Conservation (phyloP, 2,888 invertebrate species). For the Busseola fusca region DNA sequence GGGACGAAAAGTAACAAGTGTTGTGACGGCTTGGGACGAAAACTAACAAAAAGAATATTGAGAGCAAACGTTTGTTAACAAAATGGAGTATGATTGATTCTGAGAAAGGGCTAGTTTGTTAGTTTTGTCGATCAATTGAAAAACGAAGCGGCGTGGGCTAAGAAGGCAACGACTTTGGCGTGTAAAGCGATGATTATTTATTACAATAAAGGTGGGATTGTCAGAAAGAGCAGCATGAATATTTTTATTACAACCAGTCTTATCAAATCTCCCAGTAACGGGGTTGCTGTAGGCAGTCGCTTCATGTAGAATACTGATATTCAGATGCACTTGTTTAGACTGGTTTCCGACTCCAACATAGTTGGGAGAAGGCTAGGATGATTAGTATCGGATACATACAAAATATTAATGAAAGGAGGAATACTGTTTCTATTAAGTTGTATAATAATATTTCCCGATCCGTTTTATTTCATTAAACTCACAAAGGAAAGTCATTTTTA, state of each 20-base stretch:
- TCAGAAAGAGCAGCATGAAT: background rate
- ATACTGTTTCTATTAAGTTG: background rate
- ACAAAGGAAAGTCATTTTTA: background rate
- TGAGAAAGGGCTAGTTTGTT: slow-evolving; percentile 48
- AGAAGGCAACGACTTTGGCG: slow-evolving; percentile 18
- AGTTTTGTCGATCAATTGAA: slow-evolving; percentile 60
- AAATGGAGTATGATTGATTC: slow-evolving; percentile 63
- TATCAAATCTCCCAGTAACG: background rate
- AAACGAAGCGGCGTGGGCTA: slow-evolving; percentile 46
- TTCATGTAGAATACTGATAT: background rate
- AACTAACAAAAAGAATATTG: slow-evolving; percentile 42
- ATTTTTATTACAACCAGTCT: background rate
- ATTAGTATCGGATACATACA: background rate
- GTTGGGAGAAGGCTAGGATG: too few relatives aligned
- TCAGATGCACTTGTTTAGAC: background rate
- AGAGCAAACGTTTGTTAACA: slow-evolving; percentile 38
- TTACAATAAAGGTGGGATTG: background rate
- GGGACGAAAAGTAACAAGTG: slow-evolving; percentile 27
- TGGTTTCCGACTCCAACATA: background rate
- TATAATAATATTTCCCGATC: background rate
- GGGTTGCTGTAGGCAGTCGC: background rate
- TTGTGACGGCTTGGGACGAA: slow-evolving; percentile 24
- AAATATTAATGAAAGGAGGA: background rate
- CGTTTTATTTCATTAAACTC: background rate
- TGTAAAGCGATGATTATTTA: too few relatives aligned